phyloP scores from a whole-genome alignment of 2,888 invertebrate species.

The Eustalomyia histrio region DNA sequence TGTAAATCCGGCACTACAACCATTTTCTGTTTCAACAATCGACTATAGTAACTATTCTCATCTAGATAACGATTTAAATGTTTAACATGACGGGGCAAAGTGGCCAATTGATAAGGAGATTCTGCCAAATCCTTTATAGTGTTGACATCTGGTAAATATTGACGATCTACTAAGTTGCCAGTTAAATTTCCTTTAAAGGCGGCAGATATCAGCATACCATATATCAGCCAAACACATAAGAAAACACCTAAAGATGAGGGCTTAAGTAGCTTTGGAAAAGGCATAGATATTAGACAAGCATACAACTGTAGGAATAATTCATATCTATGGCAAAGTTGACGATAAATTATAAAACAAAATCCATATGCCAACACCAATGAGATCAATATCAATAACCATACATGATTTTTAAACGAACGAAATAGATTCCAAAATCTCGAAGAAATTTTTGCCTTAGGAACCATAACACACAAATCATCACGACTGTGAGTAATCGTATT shows the following conservation, averaged over 20 bases:
- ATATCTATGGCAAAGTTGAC: slow-evolving; percentile 28
- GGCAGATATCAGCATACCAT: slow-evolving; percentile 75
- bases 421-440: slow-evolving; percentile 80
- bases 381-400: slow-evolving; percentile 72
- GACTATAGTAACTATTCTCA: slow-evolving; percentile 69
- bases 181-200: slow-evolving; percentile 78
- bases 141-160: slow-evolving; percentile 74
- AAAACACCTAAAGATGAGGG: slow-evolving; percentile 70
- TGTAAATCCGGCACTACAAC: slow-evolving; percentile 78
- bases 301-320: slow-evolving; percentile 69
- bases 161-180: slow-evolving; percentile 75
- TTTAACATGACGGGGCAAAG: slow-evolving; percentile 78
- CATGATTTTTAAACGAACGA: slow-evolving; percentile 73
- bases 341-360: slow-evolving; percentile 67
- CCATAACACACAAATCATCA: slow-evolving; percentile 82
- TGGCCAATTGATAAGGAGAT: slow-evolving; percentile 76
- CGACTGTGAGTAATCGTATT: slow-evolving; percentile 81
- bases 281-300: slow-evolving; percentile 71
- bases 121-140: slow-evolving; percentile 72
- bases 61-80: slow-evolving; percentile 78
- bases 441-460: slow-evolving; percentile 80
- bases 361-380: slow-evolving; percentile 70
- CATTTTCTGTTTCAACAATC: slow-evolving; percentile 76
- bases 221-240: slow-evolving; percentile 75
- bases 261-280: slow-evolving; percentile 59